phyloP scores from a whole-genome alignment of 2,113 vertebrate species.

The Turdus rufiventris region DNA sequence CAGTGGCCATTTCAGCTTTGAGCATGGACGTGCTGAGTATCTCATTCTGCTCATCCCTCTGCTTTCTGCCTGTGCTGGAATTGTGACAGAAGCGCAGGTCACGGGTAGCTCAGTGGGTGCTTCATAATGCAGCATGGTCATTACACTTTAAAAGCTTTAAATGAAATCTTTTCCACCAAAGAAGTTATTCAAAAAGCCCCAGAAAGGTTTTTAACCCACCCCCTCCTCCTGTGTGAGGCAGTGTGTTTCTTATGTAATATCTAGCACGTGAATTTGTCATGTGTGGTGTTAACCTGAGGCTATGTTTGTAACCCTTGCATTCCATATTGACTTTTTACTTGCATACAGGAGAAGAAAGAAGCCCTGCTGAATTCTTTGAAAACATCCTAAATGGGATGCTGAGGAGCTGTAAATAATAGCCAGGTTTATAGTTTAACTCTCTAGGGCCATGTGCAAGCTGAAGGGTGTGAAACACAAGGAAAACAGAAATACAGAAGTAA shows the following conservation, averaged over 20 bases:
- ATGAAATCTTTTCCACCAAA: not conserved
- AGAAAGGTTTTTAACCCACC: not conserved
- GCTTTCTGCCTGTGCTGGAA: not conserved
- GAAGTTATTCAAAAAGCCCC: not conserved
- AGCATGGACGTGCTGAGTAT: rapidly evolving
- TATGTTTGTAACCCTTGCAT: not conserved
- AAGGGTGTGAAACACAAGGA: not conserved
- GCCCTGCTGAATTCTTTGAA: not conserved
- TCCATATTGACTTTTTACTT: not conserved
- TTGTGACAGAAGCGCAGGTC: not conserved
- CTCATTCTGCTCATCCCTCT: not conserved
- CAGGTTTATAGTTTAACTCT: not conserved
- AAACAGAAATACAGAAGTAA: not conserved
- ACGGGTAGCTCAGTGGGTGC: not conserved
- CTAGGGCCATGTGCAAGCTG: not conserved
- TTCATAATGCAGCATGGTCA: not conserved
- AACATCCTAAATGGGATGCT: not conserved
- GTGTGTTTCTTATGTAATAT: not conserved
- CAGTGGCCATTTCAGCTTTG: not conserved
- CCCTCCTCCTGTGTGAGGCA: not conserved
- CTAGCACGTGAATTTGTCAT: not conserved
- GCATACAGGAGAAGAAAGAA: not conserved
- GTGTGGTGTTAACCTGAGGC: not conserved
- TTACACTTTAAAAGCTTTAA: not conserved
- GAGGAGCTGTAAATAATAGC: constrained; percentile 3